Percentiles rank a stretch among this genome's conserved stretches.
phyloP scores from a whole-genome alignment of 30 jellyfish, hydroid and myxozoan genomes.

The Catostylus mosaicus region DNA sequence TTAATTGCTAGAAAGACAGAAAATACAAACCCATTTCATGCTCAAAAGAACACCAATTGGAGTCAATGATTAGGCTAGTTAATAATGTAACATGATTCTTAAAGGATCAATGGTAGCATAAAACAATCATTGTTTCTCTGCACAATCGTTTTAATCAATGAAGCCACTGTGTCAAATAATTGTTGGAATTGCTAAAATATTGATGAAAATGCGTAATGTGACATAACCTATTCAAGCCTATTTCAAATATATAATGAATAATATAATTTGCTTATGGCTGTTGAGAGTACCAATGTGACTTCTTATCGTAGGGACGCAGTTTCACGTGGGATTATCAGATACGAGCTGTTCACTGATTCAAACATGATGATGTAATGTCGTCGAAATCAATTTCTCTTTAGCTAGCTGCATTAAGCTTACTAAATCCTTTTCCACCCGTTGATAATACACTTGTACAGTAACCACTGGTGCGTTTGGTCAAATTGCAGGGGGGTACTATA shows the following conservation, averaged over 20 bases:
- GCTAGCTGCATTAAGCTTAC: too few species aligned
- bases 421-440: too few species aligned
- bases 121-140: background rate
- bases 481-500: too few species aligned
- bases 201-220: background rate
- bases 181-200: background rate
- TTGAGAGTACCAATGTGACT: background rate
- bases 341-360: too few species aligned
- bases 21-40: background rate
- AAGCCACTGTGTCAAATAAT: background rate
- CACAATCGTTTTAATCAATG: background rate
- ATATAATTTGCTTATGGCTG: background rate
- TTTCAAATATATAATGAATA: background rate
- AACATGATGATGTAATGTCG: too few species aligned
- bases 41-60: background rate
- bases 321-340: too few species aligned
- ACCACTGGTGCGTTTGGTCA: too few species aligned
- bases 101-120: background rate
- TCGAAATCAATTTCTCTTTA: too few species aligned
- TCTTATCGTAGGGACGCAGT: background rate
- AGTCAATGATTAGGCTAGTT: background rate
- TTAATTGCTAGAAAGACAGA: background rate
- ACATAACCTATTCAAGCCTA: background rate
- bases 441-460: too few species aligned
- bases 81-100: background rate